These are phyloP conservation scores for Lasioglossum morio DNA, from an alignment of 2,888 invertebrate genomes.

Conservation along the genomic window DNA sequence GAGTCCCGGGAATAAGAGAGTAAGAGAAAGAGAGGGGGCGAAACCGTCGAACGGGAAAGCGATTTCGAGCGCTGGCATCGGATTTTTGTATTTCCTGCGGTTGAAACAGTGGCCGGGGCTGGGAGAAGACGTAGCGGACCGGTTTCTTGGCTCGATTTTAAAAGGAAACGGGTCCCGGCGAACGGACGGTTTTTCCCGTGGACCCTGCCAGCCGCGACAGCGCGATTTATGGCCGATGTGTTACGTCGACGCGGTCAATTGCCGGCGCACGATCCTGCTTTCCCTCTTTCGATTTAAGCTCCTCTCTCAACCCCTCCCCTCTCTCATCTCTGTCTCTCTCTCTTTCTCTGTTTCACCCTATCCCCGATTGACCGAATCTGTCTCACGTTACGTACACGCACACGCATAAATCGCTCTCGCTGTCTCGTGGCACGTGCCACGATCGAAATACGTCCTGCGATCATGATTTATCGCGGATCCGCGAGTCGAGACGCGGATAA, in stretches of 20 bases:
- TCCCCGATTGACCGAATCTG: constrained; percentile 58
- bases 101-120: neutral
- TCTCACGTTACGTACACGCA: constrained; percentile 58
- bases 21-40: neutral
- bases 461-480: constrained; percentile 52
- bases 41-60: constrained; percentile 5
- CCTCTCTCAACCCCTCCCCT: neutral
- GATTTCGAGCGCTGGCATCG: constrained; percentile 10
- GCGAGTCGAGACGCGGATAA: constrained; percentile 34
- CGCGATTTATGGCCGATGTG: constrained; percentile 61
- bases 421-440: constrained; percentile 61
- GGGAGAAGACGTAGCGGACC: neutral
- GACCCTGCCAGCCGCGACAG: constrained; percentile 17
- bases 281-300: constrained; percentile 63
- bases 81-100: constrained; percentile 8
- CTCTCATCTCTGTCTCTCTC: constrained; percentile 23
- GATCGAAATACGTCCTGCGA: constrained; percentile 63
- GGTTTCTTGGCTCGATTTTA: constrained; percentile 24
- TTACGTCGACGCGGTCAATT: constrained; percentile 64
- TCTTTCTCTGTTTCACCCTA: neutral
- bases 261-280: constrained; percentile 50
- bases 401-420: constrained; percentile 65
- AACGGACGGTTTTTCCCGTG: constrained; percentile 38
- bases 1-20: neutral
- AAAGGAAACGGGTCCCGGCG: constrained; percentile 27